These are phyloP conservation scores for Hemitrygon akajei DNA, from an alignment of 2,797 vertebrate genomes.

Conservation along the genomic window DNA sequence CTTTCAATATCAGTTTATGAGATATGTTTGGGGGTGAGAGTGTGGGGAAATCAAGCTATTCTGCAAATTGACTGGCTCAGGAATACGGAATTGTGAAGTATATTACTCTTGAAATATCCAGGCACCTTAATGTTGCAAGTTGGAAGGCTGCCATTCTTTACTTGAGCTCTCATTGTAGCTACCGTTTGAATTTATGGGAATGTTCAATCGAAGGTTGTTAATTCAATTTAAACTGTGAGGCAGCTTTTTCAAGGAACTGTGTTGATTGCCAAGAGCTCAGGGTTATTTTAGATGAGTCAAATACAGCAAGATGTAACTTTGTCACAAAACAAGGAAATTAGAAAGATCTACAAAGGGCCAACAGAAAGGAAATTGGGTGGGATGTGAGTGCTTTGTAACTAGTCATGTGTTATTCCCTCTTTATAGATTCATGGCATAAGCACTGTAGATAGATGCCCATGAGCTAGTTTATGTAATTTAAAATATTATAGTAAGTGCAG, in stretches of 20 bases:
- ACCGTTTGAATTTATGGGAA: not conserved
- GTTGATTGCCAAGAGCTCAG: not conserved
- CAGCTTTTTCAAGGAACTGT: not conserved
- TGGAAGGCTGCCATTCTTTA: not conserved
- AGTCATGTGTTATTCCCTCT: not conserved
- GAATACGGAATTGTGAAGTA: not conserved
- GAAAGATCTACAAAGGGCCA: not conserved
- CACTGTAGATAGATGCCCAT: too few species aligned
- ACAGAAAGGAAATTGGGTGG: too few species aligned
- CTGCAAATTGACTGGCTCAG: not conserved
- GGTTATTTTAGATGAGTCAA: not conserved
- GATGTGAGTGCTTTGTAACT: not conserved
- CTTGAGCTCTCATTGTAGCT: not conserved
- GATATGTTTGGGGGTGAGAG: not conserved
- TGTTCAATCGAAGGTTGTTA: not conserved
- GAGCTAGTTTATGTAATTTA: not conserved
- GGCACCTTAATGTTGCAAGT: not conserved
- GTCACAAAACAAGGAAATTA: not conserved
- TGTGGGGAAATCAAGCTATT: not conserved
- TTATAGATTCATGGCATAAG: too few species aligned
- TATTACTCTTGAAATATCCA: not conserved
- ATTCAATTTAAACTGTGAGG: not conserved
- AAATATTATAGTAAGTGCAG: not conserved
- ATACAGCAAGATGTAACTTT: not conserved
- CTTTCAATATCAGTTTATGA: not conserved